These are phyloP conservation scores for Clamator glandarius DNA, from an alignment of 2,797 vertebrate species.

Conservation along the genomic window DNA sequence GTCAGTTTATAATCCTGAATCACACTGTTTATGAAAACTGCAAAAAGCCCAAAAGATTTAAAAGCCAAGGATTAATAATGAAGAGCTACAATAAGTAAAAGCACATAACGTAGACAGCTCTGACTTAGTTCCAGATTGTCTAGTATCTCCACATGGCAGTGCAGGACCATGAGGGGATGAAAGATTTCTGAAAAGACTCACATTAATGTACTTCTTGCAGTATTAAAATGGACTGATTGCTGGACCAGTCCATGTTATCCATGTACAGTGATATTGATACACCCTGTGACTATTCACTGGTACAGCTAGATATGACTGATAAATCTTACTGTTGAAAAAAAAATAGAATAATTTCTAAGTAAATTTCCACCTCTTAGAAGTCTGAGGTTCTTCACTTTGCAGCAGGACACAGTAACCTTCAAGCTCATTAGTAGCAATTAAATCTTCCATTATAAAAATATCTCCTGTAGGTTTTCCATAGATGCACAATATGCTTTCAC, in stretches of 20 bases:
- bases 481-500: not conserved
- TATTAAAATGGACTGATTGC: not conserved
- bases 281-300: not conserved
- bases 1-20: not conserved
- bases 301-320: not conserved
- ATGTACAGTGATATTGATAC: too few relatives aligned
- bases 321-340: not conserved
- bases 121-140: not conserved
- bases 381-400: not conserved
- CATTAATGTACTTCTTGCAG: not conserved
- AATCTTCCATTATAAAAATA: not conserved
- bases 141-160: not conserved
- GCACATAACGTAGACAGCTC: not conserved
- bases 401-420: not conserved
- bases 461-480: not conserved
- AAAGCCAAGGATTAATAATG: not conserved
- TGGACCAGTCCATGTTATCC: not conserved
- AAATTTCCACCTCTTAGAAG: not conserved
- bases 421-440: not conserved
- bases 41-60: not conserved
- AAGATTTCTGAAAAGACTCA: not conserved
- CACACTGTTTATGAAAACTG: not conserved
- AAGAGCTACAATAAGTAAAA: not conserved
- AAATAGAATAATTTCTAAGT: not conserved
- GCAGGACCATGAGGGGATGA: not conserved